Conservation (phyloP, 1,140 invertebrate genomes). For the Phortica variegata region DNA sequence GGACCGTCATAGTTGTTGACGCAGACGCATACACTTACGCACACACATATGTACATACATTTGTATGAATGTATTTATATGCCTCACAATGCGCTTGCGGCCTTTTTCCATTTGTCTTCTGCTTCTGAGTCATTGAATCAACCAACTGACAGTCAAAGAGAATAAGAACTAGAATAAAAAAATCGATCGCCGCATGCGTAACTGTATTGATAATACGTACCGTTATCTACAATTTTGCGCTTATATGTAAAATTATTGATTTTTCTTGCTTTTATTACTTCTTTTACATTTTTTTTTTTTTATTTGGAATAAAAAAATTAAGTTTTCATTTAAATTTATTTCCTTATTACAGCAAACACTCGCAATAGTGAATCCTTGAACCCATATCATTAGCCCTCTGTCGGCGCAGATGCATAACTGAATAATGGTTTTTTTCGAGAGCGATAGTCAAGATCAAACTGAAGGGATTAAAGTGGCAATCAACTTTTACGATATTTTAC, state of each 20-base stretch:
- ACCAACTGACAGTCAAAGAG: slow-evolving; percentile 14
- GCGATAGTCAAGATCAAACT: neutral
- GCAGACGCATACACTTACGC: neutral
- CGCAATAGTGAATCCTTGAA: slow-evolving; percentile 2
- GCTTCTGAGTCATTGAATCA: neutral
- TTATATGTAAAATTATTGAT: too few relatives aligned
- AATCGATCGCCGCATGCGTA: slow-evolving; percentile 30
- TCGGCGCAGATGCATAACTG: neutral
- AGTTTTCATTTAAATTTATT: too few relatives aligned
- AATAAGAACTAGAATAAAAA: slow-evolving; percentile 23
- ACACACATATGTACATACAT: neutral
- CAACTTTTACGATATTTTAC: neutral
- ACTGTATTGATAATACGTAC: slow-evolving; percentile 7
- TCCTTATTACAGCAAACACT: too few relatives aligned
- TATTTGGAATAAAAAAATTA: too few relatives aligned
- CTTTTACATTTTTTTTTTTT: too few relatives aligned
- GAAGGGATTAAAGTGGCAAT: neutral
- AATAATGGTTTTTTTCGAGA: too few relatives aligned
- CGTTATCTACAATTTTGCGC: too few relatives aligned
- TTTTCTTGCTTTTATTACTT: too few relatives aligned
- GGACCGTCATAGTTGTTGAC: too few relatives aligned
- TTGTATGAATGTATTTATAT: too few relatives aligned
- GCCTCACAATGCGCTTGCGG: too few relatives aligned
- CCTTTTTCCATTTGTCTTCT: neutral
- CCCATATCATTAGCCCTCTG: neutral